Percentiles rank a stretch among this genome's conserved stretches.
These are phyloP conservation scores for Atractosteus spatula DNA, from an alignment of 2,113 vertebrate species.

Conservation along the genomic window DNA sequence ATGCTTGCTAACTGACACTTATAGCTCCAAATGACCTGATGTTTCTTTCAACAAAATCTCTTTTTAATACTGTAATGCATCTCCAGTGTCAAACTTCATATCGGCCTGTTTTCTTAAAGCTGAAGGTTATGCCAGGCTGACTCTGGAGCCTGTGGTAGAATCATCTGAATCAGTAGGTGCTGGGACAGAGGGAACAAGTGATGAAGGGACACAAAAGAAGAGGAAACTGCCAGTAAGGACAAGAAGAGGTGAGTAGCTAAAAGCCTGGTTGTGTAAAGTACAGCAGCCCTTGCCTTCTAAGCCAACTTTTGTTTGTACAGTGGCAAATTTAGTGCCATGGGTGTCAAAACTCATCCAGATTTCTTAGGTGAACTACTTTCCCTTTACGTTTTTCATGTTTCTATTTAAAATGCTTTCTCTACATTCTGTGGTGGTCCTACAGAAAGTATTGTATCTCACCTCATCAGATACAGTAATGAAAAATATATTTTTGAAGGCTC, in stretches of 20 bases:
- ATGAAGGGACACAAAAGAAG: conserved; percentile 13
- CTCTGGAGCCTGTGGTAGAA: conserved; percentile 15
- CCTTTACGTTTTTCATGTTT: neutral
- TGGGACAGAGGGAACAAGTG: neutral
- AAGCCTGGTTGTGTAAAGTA: neutral
- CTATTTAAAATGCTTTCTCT: neutral
- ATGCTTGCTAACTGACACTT: too few species aligned
- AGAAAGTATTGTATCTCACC: too few species aligned
- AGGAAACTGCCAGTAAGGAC: conserved; percentile 20
- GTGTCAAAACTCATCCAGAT: neutral
- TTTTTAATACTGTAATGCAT: too few species aligned
- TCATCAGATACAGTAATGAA: too few species aligned
- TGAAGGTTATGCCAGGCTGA: neutral
- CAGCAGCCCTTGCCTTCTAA: neutral
- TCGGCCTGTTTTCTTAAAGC: neutral
- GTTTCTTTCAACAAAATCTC: too few species aligned
- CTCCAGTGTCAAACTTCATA: too few species aligned
- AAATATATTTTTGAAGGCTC: too few species aligned
- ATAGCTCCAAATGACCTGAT: too few species aligned
- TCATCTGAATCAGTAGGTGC: neutral
- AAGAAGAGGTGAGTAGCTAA: conserved; percentile 39
- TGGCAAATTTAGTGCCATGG: neutral
- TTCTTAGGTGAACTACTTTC: neutral
- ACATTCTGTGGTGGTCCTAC: neutral
- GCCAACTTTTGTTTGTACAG: neutral